Base-by-base conservation (phyloP, 2,797 vertebrate species). In the Sorex maritimensis region DNA sequence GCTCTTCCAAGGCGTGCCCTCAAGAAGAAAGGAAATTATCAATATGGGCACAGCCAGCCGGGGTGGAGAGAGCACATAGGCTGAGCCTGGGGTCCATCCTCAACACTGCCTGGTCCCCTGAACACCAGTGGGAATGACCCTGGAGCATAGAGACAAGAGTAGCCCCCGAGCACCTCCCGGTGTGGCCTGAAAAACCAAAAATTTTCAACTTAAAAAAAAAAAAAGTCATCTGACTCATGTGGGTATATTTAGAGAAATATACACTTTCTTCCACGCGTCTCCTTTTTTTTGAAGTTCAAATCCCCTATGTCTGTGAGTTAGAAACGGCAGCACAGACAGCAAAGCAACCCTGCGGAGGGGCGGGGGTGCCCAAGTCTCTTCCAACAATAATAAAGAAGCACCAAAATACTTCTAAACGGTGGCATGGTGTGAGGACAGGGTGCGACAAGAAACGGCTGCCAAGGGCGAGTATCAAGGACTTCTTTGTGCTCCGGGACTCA, bases 341-440 rank as follows among this genome's bases (percentile, higher is more conserved):
- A 91, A 28, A 61, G 58, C 65, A 67, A 12, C 24, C 65, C 11
- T 71, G 46, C 11, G 15, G 17, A 21, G 0, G 5, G 58, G 65
- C 38, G 72, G 83, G 24, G 21, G 23, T 61, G 17, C 58, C 52
- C 71, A 44, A 30, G 44, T 0, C 17, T 68, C 73, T 81, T 75
- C 95, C 96, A 96, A 86, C 77, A 93, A 91, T 63, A 93, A 96
- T 69, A 96, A 49, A 93, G 67, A 84, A 84, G n/a, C 13, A 90
- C 28, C 94, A 92, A 69, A 94, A 94, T 28, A 68, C 86, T 92
- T 94, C 82, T 65, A 68, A 88, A 72, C 46, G 26, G 44, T 14
- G 61, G 5, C 75, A 63, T 1, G 12, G 49, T 41, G 75, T 10
- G 67, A 75, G 91, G 86, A 8, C 0, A 26, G 93, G 87, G 72